Evolutionary conservation across 2,888 invertebrate genomes (phyloP), one percentile per base, ranked within the genome.

Genomic region (Phyllotreta striolata): DNA sequence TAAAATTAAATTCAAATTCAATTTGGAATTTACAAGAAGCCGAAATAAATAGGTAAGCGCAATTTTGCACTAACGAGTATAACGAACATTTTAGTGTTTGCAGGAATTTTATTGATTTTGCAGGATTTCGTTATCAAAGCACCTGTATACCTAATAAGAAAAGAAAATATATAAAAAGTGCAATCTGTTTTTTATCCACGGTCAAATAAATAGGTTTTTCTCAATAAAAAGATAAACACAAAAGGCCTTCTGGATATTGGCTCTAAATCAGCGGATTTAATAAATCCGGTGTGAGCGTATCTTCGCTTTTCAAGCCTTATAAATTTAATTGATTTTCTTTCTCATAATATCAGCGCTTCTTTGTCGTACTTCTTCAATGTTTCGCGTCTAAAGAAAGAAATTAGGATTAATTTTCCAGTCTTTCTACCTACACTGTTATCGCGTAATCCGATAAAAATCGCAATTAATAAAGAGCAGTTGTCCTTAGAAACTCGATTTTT

Each of bases 251-350:
- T 49, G 49, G 49, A 49, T 49, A 49, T 49, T 49, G 49, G 49
- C 49, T 10, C 49, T 49, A 49, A 49, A 49, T 49, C 49, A 49
- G 49, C 9, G 49, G 49, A 49, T 49, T 49, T 49, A 49, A 10
- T 34, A 49, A 49, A 49, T 49, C 49, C 49, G 35, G 35, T 49
- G 49, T 49, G 49, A 49, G 49, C 34, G 35, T 10, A 10, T 49
- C 49, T 49, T 49, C 35, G 49, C 49, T 49, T 49, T 49, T 49
- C 49, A 49, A 49, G 49, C 49, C 49, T 35, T 49, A 49, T 49
- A 49, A 49, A 49, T 49, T 49, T 49, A 49, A 49, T 49, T 49
- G 49, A 49, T 49, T 49, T 49, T 49, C 34, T 6, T 49, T 49
- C 49, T 35, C 49, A 49, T 49, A 34, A 49, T 49, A 49, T 49